phyloP scores from a whole-genome alignment of 2,888 invertebrate species.

The Eledone cirrhosa region DNA sequence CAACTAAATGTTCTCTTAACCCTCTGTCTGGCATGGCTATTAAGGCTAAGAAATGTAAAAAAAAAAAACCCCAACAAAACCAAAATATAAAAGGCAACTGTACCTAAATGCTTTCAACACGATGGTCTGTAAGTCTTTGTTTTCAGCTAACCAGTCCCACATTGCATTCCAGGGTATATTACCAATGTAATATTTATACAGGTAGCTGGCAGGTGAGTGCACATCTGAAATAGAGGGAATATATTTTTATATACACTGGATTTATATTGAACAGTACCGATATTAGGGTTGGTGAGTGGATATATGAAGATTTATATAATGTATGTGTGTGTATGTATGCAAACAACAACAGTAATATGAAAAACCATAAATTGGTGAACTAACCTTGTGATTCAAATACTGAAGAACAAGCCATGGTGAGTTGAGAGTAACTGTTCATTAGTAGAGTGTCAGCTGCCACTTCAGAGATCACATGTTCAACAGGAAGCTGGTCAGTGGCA shows the following conservation, averaged over 20 bases:
- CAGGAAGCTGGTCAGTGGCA: slow-evolving; percentile 42
- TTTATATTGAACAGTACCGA: too few species aligned
- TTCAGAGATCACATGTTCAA: slow-evolving; percentile 49
- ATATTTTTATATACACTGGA: neutral
- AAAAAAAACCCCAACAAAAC: too few species aligned
- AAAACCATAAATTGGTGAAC: slow-evolving; percentile 25
- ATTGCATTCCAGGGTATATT: slow-evolving; percentile 64
- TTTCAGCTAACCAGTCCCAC: slow-evolving; percentile 62
- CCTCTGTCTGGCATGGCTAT: too few species aligned
- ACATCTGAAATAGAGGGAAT: slow-evolving; percentile 36
- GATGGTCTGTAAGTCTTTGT: slow-evolving; percentile 55
- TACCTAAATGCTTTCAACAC: slow-evolving; percentile 65
- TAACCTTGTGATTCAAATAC: slow-evolving; percentile 59
- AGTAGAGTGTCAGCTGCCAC: slow-evolving; percentile 53
- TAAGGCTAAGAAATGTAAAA: too few species aligned
- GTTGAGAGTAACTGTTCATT: slow-evolving; percentile 56
- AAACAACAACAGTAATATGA: too few species aligned
- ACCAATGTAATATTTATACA: slow-evolving; percentile 62
- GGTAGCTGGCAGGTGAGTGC: slow-evolving; percentile 53
- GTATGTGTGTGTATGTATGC: too few species aligned
- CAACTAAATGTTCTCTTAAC: too few species aligned
- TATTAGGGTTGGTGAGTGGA: too few species aligned
- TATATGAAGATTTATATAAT: too few species aligned
- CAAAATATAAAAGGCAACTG: neutral
- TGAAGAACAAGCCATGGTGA: slow-evolving; percentile 63